Evolutionary conservation across 2,888 invertebrate genomes (phyloP).

Genomic region (Anthrax anthrax): DNA sequence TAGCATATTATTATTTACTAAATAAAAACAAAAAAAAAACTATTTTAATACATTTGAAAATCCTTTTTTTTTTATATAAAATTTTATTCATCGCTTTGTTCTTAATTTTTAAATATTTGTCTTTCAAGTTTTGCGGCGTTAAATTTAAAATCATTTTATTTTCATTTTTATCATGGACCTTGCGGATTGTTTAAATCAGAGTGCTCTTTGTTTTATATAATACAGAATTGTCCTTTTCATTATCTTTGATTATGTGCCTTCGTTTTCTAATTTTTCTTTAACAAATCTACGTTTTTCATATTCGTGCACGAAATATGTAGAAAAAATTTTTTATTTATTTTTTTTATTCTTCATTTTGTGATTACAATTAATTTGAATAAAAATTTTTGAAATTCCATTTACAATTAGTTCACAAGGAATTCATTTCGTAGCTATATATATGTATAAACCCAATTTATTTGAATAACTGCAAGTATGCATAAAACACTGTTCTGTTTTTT

Average conservation of each 20-base stretch:
- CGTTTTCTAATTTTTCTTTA: too few species aligned
- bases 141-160: background rate
- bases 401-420: constrained; percentile 11
- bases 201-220: too few species aligned
- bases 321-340: background rate
- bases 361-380: constrained; percentile 11
- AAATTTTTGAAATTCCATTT: constrained; percentile 11
- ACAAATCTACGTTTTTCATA: background rate
- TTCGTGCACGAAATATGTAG: too few species aligned
- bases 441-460: background rate
- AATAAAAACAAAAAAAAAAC: too few species aligned
- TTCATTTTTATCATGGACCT: background rate
- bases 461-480: too few species aligned
- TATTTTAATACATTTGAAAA: too few species aligned
- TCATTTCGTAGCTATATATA: constrained; percentile 4
- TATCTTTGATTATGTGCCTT: too few species aligned
- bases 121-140: background rate
- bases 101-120: background rate
- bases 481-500: too few species aligned
- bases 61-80: too few species aligned
- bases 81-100: background rate
- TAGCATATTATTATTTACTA: too few species aligned
- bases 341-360: constrained; percentile 4
- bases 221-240: background rate
- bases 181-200: too few species aligned